Evolutionary conservation across 2,888 invertebrate genomes (phyloP).

Genomic region (Melolontha melolontha): DNA sequence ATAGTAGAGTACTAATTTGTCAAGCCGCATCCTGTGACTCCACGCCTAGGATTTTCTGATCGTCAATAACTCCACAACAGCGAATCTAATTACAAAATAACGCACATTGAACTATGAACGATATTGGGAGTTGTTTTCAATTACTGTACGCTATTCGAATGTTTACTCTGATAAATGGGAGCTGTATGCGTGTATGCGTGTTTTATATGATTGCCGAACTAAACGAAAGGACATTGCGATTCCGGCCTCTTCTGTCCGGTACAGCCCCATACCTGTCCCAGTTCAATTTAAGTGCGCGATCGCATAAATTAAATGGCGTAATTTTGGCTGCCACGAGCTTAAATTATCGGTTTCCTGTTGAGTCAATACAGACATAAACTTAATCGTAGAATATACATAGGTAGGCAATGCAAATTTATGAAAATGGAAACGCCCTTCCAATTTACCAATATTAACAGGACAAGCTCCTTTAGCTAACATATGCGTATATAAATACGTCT

Average conservation of each 20-base stretch:
- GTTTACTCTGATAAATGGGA: slow-evolving; percentile 37
- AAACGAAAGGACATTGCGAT: slow-evolving; percentile 12
- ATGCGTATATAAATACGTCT: too few species aligned
- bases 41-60: too few species aligned
- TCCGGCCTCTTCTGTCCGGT: slow-evolving; percentile 3
- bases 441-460: too few species aligned
- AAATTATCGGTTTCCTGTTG: slow-evolving; percentile 15
- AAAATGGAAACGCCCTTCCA: too few species aligned
- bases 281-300: slow-evolving; percentile 7
- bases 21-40: too few species aligned
- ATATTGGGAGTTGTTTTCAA: slow-evolving; percentile 44
- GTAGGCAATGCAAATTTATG: too few species aligned
- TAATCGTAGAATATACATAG: neutral
- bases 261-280: neutral
- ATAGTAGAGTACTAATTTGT: too few species aligned
- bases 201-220: neutral
- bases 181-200: neutral
- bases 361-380: slow-evolving; percentile 4
- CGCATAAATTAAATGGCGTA: slow-evolving; percentile 17
- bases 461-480: too few species aligned
- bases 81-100: slow-evolving; percentile 45
- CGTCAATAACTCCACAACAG: neutral
- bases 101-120: slow-evolving; percentile 39
- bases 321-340: slow-evolving; percentile 6
- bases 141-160: slow-evolving; percentile 33